Evolutionary conservation across 2,113 vertebrate species (phyloP), one percentile per base, ranked within the genome.

Genomic region (Hippocampus comes): DNA sequence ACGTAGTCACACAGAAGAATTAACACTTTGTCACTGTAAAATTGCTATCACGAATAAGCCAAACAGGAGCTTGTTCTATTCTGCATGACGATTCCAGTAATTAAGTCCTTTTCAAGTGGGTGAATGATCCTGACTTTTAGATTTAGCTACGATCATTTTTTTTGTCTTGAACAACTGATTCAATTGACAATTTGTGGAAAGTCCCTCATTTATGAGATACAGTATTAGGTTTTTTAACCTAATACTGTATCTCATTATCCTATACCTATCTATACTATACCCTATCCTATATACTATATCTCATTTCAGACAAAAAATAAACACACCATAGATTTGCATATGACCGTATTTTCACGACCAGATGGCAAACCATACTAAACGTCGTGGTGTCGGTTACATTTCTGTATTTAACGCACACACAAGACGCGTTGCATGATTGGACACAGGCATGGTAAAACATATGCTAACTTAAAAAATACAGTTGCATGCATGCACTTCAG

Each of bases 1-100:
- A 46, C 11, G 18, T 27, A 61, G 0, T 20, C 59, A 61, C 15
- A 77, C 77, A 80, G 59, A 25, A 69, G 74, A 68, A 82, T 81
- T 68, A 81, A 55, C 53, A 77, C 67, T 65, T 53, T 76, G 46
- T 56, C 21, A 49, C 67, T 59, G 23, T 34, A 51, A 80, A 63
- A 73, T 27, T 64, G 66, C 56, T 60, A 80, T 75, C 38, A 61
- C 57, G 10, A 14, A 4, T 59, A 2, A 59, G 56, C 23, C 23
- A 59, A 59, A 59, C 1, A 30, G 15, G 25, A 17, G 27, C 59
- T 18, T 30, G 4, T 7, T 30, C 8, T 34, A 8, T 61, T 2
- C 27, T 1, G 23, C 14, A 15, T 59, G 23, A 59, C 6, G 12
- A 27, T 25, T 59, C 56, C 5, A 27, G 56, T 5, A 14, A 25